Conservation (phyloP, 64 coral and sea anemone species). For the Cladopsammia gracilis region DNA sequence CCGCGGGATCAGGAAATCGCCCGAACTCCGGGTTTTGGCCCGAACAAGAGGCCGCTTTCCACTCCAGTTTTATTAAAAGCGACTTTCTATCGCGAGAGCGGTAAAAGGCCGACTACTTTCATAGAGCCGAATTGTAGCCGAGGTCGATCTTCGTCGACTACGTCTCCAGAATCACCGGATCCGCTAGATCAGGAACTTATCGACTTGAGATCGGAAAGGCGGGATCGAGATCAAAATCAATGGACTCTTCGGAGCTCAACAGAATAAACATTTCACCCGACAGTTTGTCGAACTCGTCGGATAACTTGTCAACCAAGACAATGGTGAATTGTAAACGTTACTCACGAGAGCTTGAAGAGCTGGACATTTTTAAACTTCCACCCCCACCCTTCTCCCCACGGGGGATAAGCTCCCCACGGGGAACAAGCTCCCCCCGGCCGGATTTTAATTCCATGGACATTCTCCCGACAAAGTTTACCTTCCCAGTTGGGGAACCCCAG, state of each 20-base stretch:
- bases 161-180: not conserved
- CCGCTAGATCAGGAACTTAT: slow-evolving; percentile 27
- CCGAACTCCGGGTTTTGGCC: not conserved
- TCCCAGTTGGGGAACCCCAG: not conserved
- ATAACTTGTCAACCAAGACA: slow-evolving; percentile 19
- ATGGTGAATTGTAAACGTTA: slow-evolving; percentile 30
- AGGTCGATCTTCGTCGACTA: slow-evolving; percentile 29
- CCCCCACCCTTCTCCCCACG: slow-evolving; percentile 80
- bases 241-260: slow-evolving; percentile 47
- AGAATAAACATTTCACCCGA: slow-evolving; percentile 42
- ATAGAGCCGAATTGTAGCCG: slow-evolving; percentile 30
- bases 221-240: slow-evolving; percentile 61
- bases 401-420: slow-evolving; percentile 45
- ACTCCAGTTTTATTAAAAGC: slow-evolving; percentile 89
- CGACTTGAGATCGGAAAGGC: slow-evolving; percentile 34
- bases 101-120: slow-evolving; percentile 53
- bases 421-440: slow-evolving; percentile 49
- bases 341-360: not conserved
- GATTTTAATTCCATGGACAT: slow-evolving; percentile 65
- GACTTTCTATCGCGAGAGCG: slow-evolving; percentile 60
- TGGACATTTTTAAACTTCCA: slow-evolving; percentile 65
- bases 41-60: slow-evolving; percentile 75
- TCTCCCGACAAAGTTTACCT: slow-evolving; percentile 25
- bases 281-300: slow-evolving; percentile 12
- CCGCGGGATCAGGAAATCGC: slow-evolving; percentile 59